Percentiles rank a stretch among this genome's conserved stretches.
These are phyloP conservation scores for Morelia viridis DNA, from an alignment of 2,797 vertebrate species.

Conservation along the genomic window DNA sequence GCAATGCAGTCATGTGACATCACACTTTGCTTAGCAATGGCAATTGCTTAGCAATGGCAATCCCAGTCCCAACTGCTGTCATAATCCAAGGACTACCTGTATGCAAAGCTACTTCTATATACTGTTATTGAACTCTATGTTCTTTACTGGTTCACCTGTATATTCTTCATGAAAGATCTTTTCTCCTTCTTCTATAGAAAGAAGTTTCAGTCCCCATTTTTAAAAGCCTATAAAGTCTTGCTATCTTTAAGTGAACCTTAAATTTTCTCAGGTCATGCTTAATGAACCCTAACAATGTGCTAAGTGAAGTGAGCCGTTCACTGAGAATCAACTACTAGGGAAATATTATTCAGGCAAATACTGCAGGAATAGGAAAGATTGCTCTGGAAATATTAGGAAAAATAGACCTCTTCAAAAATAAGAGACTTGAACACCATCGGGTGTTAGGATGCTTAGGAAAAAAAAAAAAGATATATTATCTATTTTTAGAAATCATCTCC, in stretches of 20 bases:
- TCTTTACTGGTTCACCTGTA: background rate
- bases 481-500: too few species aligned
- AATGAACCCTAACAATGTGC: constrained; percentile 54
- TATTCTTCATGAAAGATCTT: background rate
- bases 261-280: constrained; percentile 42
- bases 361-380: background rate
- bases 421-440: background rate
- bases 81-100: background rate
- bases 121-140: background rate
- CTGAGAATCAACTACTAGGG: background rate
- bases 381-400: constrained; percentile 3
- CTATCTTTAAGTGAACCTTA: constrained; percentile 43
- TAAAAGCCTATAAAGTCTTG: constrained; percentile 2
- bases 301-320: background rate
- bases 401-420: background rate
- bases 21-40: too few species aligned
- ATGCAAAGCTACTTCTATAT: constrained; percentile 34
- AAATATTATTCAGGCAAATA: constrained; percentile 3
- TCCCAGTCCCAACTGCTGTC: too few species aligned
- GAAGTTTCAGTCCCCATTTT: constrained; percentile 45
- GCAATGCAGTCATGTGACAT: too few species aligned
- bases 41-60: too few species aligned
- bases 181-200: constrained; percentile 47
- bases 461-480: background rate
- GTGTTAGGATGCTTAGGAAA: background rate